A percentile compares a stretch with the other conserved stretches of the same genome.
These are phyloP conservation scores for Muricea muricata DNA, from an alignment of 92 coral and sea anemone species.

Conservation along the genomic window DNA sequence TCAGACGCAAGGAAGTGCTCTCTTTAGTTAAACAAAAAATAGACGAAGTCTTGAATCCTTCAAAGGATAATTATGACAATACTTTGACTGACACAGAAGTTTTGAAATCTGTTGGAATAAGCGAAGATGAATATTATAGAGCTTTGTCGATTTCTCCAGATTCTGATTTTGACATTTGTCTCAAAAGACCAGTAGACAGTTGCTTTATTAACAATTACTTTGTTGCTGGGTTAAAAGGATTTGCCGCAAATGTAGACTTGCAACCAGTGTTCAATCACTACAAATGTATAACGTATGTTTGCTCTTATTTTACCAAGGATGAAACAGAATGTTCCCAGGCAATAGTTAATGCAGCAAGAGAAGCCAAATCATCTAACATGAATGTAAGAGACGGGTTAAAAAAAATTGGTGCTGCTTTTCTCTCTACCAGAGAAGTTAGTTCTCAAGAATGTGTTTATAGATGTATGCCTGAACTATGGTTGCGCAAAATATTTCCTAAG, in stretches of 20 bases:
- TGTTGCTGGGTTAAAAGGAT: background rate
- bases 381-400: background rate
- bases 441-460: background rate
- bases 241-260: background rate
- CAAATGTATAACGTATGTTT: background rate
- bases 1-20: background rate
- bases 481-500: background rate
- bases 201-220: background rate
- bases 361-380: background rate
- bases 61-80: background rate
- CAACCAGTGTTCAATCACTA: background rate
- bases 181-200: background rate
- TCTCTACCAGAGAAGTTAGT: conserved; percentile 1
- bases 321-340: conserved; percentile 9
- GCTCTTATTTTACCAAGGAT: background rate
- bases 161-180: background rate
- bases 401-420: background rate
- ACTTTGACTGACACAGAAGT: background rate
- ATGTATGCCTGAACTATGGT: no score
- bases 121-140: background rate
- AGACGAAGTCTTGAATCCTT: background rate
- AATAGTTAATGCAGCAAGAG: background rate
- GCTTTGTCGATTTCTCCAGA: background rate
- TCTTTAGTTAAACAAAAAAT: background rate
- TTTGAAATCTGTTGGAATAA: background rate